Percentiles rank a stretch among this genome's conserved stretches.
Conservation (phyloP, 2,888 invertebrate species). For the Platerodrilus igneus region DNA sequence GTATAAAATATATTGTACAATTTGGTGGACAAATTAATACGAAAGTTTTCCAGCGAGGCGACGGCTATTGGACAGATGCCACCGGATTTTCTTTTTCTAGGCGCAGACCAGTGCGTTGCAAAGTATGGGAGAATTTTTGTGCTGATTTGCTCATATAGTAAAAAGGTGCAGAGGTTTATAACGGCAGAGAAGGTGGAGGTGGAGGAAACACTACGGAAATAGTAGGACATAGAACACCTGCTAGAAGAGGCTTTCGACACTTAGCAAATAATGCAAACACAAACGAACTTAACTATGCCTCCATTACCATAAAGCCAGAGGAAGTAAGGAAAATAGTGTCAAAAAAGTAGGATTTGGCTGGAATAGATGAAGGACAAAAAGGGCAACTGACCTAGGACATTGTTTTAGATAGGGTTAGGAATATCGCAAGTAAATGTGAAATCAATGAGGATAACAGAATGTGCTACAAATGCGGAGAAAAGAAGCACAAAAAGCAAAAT, state of each 20-base stretch:
- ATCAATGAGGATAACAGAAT: background rate
- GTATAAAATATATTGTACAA: too few species aligned
- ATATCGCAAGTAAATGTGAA: background rate
- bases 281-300: background rate
- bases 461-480: conserved; percentile 1
- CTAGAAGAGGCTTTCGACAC: too few species aligned
- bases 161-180: too few species aligned
- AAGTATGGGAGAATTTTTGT: too few species aligned
- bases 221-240: background rate
- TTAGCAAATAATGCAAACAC: background rate
- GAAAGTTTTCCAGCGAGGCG: too few species aligned
- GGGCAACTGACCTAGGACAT: background rate
- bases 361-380: background rate
- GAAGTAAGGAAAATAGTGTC: background rate
- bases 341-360: background rate
- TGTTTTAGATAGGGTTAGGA: background rate
- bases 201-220: background rate
- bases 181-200: background rate
- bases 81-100: too few species aligned
- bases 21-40: too few species aligned
- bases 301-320: background rate
- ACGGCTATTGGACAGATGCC: too few species aligned
- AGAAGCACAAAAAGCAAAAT: background rate
- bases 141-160: too few species aligned
- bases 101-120: too few species aligned